Conservation (phyloP, 2,888 invertebrate genomes). For the Netelia melanura region DNA sequence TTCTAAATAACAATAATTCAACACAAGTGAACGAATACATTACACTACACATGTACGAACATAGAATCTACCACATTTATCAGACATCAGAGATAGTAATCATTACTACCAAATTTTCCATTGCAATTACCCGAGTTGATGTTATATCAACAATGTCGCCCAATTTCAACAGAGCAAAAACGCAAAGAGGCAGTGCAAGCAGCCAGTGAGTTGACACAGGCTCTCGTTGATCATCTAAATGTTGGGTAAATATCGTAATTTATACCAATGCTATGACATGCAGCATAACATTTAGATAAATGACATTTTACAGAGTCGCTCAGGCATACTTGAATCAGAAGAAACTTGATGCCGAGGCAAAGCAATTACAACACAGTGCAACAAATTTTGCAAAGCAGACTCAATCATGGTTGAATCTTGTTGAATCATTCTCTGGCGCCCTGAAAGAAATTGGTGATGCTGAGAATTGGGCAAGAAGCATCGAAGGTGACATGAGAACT, state of each 20-base stretch:
- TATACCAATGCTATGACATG: constrained; percentile 1
- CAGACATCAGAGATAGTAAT: too few species aligned
- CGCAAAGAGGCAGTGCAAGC: constrained; percentile 97
- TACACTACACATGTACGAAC: neutral
- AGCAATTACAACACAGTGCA: constrained; percentile 96
- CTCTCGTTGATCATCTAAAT: constrained; percentile 98
- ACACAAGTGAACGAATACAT: neutral
- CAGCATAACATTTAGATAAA: neutral
- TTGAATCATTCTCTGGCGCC: constrained; percentile 94
- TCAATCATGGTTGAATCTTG: constrained; percentile 97
- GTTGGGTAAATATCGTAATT: constrained; percentile 91
- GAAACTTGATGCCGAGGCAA: constrained; percentile 98
- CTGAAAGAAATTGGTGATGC: constrained; percentile 99
- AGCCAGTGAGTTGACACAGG: constrained; percentile 96
- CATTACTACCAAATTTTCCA: too few species aligned
- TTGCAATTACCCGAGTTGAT: neutral
- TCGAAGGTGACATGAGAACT: constrained; percentile 97
- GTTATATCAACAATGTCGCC: neutral
- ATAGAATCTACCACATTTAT: neutral
- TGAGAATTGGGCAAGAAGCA: constrained; percentile 98
- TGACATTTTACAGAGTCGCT: constrained; percentile 90
- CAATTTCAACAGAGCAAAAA: constrained; percentile 90
- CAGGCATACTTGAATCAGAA: constrained; percentile 99
- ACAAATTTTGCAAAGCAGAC: constrained; percentile 98
- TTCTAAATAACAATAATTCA: too few species aligned